phyloP scores from a whole-genome alignment of 1,140 invertebrate species.

The Drosophila watanabei region DNA sequence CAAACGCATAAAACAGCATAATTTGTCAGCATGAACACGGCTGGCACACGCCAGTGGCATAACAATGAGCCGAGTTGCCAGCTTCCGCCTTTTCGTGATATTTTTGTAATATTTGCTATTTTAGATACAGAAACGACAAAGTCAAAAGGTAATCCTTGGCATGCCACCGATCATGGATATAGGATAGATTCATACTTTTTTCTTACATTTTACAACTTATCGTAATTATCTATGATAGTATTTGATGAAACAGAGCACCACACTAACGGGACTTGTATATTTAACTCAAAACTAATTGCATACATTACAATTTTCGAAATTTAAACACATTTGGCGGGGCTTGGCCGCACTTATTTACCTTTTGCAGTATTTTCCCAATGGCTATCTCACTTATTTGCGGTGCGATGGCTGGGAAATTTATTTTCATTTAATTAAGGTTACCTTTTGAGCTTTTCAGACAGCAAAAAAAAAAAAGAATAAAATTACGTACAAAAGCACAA shows the following conservation, averaged over 20 bases:
- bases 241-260: neutral
- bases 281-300: neutral
- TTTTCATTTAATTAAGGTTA: constrained; percentile 50
- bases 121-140: neutral
- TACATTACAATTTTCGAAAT: neutral
- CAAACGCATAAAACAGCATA: constrained; percentile 82
- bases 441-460: constrained; percentile 9
- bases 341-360: neutral
- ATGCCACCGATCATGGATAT: neutral
- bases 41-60: constrained; percentile 61
- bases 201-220: neutral
- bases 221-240: neutral
- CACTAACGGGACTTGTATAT: too few relatives aligned
- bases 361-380: constrained; percentile 1
- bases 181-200: neutral
- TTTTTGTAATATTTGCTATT: constrained; percentile 22
- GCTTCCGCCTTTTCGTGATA: constrained; percentile 28
- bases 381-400: constrained; percentile 12
- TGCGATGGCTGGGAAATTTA: constrained; percentile 44
- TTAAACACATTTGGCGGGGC: neutral
- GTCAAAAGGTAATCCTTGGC: neutral
- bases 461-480: neutral
- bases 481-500: constrained; percentile 3
- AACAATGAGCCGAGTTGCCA: constrained; percentile 61
- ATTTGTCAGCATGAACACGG: constrained; percentile 78